Evolutionary conservation across 2,888 invertebrate species (phyloP).

Genomic region (Apamea sordens): DNA sequence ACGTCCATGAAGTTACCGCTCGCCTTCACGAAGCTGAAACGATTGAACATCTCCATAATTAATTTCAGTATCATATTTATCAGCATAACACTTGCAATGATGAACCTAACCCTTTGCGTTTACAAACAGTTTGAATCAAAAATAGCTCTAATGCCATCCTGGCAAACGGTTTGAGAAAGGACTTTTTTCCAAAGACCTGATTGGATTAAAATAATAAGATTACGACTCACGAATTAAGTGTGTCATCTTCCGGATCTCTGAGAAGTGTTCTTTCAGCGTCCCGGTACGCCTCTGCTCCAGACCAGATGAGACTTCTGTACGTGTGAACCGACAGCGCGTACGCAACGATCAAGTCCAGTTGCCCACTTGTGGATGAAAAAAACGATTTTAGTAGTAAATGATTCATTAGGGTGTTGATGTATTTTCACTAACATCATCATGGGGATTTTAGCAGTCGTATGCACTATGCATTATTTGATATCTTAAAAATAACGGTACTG

Average conservation of each 20-base stretch:
- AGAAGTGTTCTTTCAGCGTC: constrained; percentile 33
- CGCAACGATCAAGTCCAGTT: constrained; percentile 55
- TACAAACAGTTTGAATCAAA: neutral
- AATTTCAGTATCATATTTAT: neutral
- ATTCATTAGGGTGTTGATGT: no score
- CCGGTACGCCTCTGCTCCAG: constrained; percentile 51
- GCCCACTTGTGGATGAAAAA: constrained; percentile 42
- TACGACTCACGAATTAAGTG: constrained; percentile 49
- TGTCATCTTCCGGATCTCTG: neutral
- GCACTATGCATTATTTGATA: neutral
- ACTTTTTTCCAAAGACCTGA: neutral
- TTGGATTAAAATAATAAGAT: neutral
- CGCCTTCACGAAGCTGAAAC: constrained; percentile 45
- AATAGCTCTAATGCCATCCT: no score
- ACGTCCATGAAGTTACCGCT: constrained; percentile 80
- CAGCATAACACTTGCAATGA: neutral
- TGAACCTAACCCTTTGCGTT: no score
- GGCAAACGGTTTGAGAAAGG: accelerated
- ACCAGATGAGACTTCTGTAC: constrained; percentile 52
- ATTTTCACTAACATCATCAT: neutral
- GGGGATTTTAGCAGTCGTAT: no score
- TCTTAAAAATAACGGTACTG: neutral
- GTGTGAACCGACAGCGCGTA: constrained; percentile 60
- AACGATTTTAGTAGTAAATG: neutral
- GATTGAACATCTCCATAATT: neutral